phyloP scores from a whole-genome alignment of 1,140 invertebrate genomes.

The Bombus waltoni region DNA sequence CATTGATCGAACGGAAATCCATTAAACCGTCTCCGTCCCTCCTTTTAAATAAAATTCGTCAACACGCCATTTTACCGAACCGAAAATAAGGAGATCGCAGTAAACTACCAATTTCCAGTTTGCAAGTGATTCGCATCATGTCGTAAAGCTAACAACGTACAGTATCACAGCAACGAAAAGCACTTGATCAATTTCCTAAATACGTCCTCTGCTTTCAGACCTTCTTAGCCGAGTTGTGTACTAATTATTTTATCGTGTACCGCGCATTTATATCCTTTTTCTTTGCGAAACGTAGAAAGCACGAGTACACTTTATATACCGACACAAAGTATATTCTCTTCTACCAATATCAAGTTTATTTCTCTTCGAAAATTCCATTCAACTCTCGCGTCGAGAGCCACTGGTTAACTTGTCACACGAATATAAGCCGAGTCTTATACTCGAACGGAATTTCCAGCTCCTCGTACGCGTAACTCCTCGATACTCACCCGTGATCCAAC shows the following conservation, averaged over 20 bases:
- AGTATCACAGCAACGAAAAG: too few relatives aligned
- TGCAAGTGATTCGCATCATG: neutral
- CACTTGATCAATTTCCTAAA: neutral
- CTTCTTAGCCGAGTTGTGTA: too few relatives aligned
- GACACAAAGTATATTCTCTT: too few relatives aligned
- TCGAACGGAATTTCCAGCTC: too few relatives aligned
- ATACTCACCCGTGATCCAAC: too few relatives aligned
- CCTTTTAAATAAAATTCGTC: slow-evolving; percentile 9
- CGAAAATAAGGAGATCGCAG: neutral
- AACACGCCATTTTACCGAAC: neutral
- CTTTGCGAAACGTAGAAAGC: neutral
- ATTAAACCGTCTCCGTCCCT: neutral
- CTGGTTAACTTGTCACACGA: too few relatives aligned
- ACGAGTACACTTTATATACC: neutral
- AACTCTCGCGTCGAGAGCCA: too few relatives aligned
- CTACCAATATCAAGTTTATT: neutral
- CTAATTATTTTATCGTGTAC: too few relatives aligned
- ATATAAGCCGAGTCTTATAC: too few relatives aligned
- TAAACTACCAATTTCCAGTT: slow-evolving; percentile 15
- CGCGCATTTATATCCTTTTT: neutral
- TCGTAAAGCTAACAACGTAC: neutral
- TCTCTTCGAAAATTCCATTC: neutral
- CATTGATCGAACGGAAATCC: slow-evolving; percentile 17
- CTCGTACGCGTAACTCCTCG: too few relatives aligned
- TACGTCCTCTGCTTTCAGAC: neutral